A percentile compares a stretch with the other conserved stretches of the same genome.
Evolutionary conservation across 2,888 invertebrate species (phyloP).

Genomic region (Hydraecia micacea): DNA sequence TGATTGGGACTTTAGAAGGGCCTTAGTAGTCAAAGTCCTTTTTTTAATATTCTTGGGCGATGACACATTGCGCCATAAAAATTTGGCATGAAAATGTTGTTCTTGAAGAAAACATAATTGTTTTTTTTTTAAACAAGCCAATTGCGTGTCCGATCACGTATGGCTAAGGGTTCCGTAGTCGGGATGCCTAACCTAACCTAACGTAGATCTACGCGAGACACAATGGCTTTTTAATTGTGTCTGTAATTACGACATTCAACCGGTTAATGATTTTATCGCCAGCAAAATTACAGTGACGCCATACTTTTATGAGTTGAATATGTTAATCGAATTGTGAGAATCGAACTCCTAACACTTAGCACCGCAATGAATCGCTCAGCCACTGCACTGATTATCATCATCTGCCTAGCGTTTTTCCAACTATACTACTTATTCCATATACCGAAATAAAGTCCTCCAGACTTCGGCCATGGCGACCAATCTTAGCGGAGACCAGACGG

Average conservation of each 20-base stretch:
- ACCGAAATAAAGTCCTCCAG: too few relatives aligned
- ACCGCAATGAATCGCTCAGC: neutral
- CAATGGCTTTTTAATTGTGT: too few relatives aligned
- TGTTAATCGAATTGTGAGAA: neutral
- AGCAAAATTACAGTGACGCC: neutral
- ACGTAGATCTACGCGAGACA: too few relatives aligned
- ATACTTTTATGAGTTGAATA: neutral
- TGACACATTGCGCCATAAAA: too few relatives aligned
- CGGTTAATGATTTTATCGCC: neutral
- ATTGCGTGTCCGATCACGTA: neutral
- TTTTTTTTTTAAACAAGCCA: neutral
- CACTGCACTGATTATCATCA: neutral
- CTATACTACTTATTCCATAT: too few relatives aligned
- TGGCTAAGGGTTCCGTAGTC: neutral
- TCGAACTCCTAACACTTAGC: neutral
- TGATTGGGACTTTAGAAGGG: neutral
- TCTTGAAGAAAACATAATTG: neutral
- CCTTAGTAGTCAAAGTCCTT: neutral
- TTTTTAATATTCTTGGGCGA: neutral
- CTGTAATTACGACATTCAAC: too few relatives aligned
- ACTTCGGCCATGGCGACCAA: too few relatives aligned
- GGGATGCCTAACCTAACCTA: too few relatives aligned
- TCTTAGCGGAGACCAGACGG: too few relatives aligned
- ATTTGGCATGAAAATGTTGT: neutral
- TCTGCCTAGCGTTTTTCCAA: too few relatives aligned